Conservation (phyloP, 2,113 vertebrate genomes). For the Clupea harengus region DNA sequence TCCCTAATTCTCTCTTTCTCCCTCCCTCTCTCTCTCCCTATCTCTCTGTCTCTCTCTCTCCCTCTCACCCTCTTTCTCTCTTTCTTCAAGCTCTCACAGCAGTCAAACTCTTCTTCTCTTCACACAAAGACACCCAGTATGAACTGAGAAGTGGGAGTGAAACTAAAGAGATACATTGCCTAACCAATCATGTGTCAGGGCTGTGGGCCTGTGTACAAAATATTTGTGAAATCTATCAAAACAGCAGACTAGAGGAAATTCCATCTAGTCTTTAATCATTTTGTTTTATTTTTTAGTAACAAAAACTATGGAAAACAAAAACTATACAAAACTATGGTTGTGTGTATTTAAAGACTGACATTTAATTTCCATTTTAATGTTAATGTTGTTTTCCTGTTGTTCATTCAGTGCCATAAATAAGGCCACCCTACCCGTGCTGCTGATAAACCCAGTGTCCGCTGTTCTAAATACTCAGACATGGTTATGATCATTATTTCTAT, state of each 20-base stretch:
- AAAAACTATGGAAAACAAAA: not conserved
- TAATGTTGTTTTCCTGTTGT: no score
- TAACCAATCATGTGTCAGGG: not conserved
- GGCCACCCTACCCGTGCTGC: not conserved
- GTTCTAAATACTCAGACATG: not conserved
- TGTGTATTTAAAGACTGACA: not conserved
- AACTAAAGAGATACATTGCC: not conserved
- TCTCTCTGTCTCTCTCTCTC: not conserved
- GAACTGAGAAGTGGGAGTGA: not conserved
- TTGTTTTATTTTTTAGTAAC: not conserved
- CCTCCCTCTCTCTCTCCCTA: not conserved
- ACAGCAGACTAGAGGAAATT: no score
- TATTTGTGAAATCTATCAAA: not conserved
- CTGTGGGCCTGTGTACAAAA: not conserved
- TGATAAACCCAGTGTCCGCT: not conserved
- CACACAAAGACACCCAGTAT: slow-evolving; percentile 5
- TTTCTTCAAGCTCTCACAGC: not conserved
- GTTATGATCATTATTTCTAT: not conserved
- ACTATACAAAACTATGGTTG: not conserved
- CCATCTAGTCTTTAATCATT: not conserved
- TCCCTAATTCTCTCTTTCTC: no score
- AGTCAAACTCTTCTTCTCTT: not conserved
- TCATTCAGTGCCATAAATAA: no score
- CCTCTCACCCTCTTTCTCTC: no score
- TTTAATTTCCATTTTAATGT: not conserved